Percentiles rank a stretch among this genome's conserved stretches.
Evolutionary conservation across 2,113 vertebrate genomes (phyloP).

Genomic region (Rhineura floridana): DNA sequence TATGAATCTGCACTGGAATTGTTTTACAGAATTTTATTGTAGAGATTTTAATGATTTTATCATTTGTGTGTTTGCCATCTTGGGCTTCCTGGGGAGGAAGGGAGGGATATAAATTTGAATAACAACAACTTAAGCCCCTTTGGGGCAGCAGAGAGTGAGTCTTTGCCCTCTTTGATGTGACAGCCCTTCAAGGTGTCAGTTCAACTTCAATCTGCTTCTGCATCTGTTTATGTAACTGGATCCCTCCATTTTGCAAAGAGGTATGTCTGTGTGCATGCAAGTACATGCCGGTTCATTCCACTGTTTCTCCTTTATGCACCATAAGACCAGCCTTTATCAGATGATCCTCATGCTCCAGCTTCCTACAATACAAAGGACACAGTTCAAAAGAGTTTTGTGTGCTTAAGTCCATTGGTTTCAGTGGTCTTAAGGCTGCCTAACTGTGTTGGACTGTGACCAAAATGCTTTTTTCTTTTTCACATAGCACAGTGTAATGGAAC

Average conservation of each 20-base stretch:
- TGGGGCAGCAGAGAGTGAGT: neutral
- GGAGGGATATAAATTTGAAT: no score
- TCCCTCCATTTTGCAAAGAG: neutral
- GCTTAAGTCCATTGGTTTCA: neutral
- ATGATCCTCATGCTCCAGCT: neutral
- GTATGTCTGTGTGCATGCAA: neutral
- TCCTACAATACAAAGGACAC: neutral
- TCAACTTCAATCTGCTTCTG: no score
- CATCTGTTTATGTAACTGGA: neutral
- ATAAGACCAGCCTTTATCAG: neutral
- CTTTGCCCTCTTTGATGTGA: neutral
- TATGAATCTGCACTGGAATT: no score
- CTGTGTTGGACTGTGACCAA: neutral
- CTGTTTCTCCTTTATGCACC: neutral
- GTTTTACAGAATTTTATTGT: no score
- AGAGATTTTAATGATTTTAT: no score
- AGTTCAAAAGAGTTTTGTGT: neutral
- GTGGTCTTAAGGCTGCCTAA: neutral
- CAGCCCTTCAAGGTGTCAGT: neutral
- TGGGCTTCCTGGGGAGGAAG: no score
- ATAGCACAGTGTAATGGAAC: no score
- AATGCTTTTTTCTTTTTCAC: no score
- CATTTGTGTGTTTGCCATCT: no score
- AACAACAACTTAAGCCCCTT: neutral
- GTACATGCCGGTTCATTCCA: neutral